Evolutionary conservation across 2,888 invertebrate genomes (phyloP).

Genomic region (Lydus trimaculatus): DNA sequence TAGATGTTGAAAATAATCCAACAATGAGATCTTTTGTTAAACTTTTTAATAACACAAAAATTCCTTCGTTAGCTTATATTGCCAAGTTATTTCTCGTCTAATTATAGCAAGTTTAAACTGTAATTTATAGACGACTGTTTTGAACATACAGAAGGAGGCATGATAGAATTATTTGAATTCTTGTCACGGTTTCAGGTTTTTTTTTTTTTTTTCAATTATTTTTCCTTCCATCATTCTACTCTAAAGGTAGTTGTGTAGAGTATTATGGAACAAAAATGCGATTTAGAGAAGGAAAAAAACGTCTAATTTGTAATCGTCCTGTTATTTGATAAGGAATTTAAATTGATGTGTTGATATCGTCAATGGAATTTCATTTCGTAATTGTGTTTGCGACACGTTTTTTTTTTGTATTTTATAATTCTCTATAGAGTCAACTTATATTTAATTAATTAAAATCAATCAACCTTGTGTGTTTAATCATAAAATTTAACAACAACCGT

Average conservation of each 20-base stretch:
- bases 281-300: not conserved
- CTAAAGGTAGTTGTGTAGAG: no score
- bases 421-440: not conserved
- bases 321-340: not conserved
- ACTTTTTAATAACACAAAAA: not conserved
- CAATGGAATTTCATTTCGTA: constrained; percentile 18
- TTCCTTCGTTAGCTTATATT: constrained; percentile 4
- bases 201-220: not conserved
- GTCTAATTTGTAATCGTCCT: not conserved
- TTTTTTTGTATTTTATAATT: not conserved
- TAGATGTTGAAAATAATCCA: not conserved
- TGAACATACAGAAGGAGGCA: not conserved
- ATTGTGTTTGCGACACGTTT: constrained; percentile 12
- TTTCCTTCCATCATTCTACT: not conserved
- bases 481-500: not conserved
- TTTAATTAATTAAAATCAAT: not conserved
- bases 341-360: constrained; percentile 10
- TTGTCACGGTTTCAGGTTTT: not conserved
- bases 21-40: not conserved
- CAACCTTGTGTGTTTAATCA: not conserved
- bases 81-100: constrained; percentile 32
- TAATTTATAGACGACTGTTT: constrained; percentile 28
- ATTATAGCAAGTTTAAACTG: constrained; percentile 31
- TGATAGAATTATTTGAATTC: constrained; percentile 1
- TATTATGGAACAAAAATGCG: not conserved